A percentile compares a stretch with the other conserved stretches of the same genome.
Conservation (phyloP, 2,113 vertebrate genomes). For the Semicossyphus pulcher region DNA sequence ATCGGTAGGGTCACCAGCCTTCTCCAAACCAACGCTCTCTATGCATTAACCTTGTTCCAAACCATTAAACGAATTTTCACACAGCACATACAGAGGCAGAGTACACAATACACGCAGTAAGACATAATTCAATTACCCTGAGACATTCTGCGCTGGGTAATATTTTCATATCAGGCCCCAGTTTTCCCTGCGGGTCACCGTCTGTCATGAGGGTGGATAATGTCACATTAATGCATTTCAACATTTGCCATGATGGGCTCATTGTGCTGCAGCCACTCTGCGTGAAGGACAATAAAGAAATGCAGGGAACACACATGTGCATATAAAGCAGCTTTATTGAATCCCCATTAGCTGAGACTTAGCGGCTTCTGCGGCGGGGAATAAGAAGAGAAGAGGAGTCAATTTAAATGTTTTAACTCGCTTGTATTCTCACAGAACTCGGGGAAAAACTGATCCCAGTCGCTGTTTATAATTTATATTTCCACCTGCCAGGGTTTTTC, state of each 20-base stretch:
- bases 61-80: slow-evolving; percentile 58
- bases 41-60: slow-evolving; percentile 58
- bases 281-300: slow-evolving; percentile 54
- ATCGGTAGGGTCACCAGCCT: slow-evolving; percentile 14
- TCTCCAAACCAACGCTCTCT: neutral
- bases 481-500: slow-evolving; percentile 49
- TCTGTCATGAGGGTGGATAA: slow-evolving; percentile 47
- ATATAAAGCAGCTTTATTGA: slow-evolving; percentile 42
- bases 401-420: slow-evolving; percentile 43
- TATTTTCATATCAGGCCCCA: slow-evolving; percentile 52
- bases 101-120: slow-evolving; percentile 50
- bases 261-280: slow-evolving; percentile 53
- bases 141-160: slow-evolving; percentile 30
- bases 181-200: slow-evolving; percentile 42
- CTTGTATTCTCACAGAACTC: slow-evolving; percentile 47
- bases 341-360: neutral
- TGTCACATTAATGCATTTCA: slow-evolving; percentile 66
- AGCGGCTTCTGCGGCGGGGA: neutral
- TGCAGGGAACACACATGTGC: slow-evolving; percentile 22
- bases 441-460: slow-evolving; percentile 34
- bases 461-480: slow-evolving; percentile 61
- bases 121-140: slow-evolving; percentile 59
- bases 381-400: slow-evolving; percentile 14
- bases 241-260: slow-evolving; percentile 47
- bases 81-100: slow-evolving; percentile 16